Conservation (phyloP, 2,888 invertebrate species). For the Lochmaea capreae region DNA sequence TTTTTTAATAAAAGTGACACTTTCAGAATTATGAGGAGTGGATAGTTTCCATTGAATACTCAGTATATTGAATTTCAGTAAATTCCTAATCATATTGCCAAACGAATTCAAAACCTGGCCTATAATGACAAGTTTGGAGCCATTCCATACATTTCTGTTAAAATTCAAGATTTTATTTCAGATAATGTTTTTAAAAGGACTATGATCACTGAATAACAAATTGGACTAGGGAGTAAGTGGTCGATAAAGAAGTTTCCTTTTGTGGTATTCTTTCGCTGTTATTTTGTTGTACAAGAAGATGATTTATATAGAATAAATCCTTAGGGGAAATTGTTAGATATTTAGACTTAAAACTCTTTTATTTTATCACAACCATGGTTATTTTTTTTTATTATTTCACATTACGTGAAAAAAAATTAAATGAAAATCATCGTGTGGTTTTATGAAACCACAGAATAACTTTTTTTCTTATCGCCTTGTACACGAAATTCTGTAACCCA, state of each 20-base stretch:
- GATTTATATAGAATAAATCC: background rate
- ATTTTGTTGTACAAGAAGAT: constrained; percentile 1
- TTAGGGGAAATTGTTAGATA: background rate
- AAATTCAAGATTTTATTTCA: constrained; percentile 18
- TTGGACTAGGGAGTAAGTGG: constrained; percentile 17
- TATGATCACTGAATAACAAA: constrained; percentile 10
- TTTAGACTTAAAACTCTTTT: background rate
- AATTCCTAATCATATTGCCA: background rate
- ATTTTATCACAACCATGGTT: too few species aligned
- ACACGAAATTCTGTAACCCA: too few species aligned
- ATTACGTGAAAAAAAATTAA: too few species aligned
- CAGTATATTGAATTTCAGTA: too few species aligned
- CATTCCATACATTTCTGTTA: constrained; percentile 17
- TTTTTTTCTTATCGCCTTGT: too few species aligned
- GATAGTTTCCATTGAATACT: too few species aligned
- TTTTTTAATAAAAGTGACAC: too few species aligned
- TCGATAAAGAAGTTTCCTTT: constrained; percentile 16
- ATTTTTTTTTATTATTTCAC: too few species aligned
- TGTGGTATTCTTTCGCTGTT: background rate
- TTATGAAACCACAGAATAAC: too few species aligned
- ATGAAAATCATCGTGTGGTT: too few species aligned
- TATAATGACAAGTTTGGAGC: background rate
- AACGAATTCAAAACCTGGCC: background rate
- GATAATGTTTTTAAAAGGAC: constrained; percentile 18
- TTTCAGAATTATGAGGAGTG: too few species aligned